Evolutionary conservation across 2,888 invertebrate genomes (phyloP).

Genomic region (Acanthoscelides obtectus): DNA sequence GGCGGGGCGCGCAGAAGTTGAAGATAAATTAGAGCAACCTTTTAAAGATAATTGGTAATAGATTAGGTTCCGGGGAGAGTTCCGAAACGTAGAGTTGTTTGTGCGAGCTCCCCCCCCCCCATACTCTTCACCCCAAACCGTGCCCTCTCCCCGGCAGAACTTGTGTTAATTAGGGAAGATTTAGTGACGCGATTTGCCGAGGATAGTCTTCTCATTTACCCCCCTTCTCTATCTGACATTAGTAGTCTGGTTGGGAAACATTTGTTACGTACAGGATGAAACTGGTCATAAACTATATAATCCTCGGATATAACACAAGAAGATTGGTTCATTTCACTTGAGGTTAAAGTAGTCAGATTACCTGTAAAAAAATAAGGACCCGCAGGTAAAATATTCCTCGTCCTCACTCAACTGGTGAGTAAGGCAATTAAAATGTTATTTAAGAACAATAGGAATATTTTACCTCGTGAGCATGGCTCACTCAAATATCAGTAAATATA

Average conservation of each 20-base stretch:
- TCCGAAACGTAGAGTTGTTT: slow-evolving; percentile 14
- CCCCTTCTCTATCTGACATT: background rate
- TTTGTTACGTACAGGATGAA: background rate
- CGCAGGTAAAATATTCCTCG: too few relatives aligned
- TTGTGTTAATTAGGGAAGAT: slow-evolving; percentile 27
- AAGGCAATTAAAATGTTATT: too few relatives aligned
- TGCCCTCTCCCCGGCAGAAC: background rate
- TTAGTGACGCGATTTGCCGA: slow-evolving; percentile 24
- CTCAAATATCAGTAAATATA: too few relatives aligned
- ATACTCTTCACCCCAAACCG: background rate
- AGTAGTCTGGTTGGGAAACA: background rate
- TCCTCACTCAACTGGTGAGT: too few relatives aligned
- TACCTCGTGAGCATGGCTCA: too few relatives aligned
- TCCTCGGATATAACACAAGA: too few relatives aligned
- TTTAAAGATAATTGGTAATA: slow-evolving; percentile 24
- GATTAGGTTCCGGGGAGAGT: slow-evolving; percentile 14
- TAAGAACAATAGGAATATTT: too few relatives aligned
- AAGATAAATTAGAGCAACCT: slow-evolving; percentile 16
- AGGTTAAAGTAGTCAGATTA: too few relatives aligned
- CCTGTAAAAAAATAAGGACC: too few relatives aligned
- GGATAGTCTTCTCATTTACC: background rate
- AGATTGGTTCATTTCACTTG: too few relatives aligned
- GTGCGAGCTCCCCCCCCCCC: slow-evolving; percentile 4
- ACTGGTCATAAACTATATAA: too few relatives aligned
- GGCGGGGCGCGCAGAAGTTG: background rate